Evolutionary conservation across 2,888 invertebrate genomes (phyloP).

Genomic region (Eristalis pertinax): DNA sequence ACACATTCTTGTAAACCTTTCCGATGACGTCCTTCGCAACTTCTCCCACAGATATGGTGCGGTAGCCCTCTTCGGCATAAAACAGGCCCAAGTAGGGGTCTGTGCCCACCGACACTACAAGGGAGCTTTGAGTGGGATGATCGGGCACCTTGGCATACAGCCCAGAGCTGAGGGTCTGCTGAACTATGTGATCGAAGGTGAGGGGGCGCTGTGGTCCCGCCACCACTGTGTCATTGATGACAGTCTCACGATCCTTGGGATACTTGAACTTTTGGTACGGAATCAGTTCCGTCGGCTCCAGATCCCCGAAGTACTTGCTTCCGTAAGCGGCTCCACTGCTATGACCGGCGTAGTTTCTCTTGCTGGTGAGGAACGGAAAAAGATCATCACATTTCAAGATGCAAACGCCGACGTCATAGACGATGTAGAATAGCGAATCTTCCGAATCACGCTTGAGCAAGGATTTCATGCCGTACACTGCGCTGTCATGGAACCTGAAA

Average conservation of each 20-base stretch:
- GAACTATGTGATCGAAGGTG: constrained; percentile 93
- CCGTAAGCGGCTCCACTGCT: constrained; percentile 29
- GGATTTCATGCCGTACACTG: constrained; percentile 90
- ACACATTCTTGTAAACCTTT: constrained; percentile 88
- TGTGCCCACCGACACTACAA: constrained; percentile 89
- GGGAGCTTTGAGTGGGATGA: constrained; percentile 88
- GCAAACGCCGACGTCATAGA: constrained; percentile 87
- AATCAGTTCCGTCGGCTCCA: constrained; percentile 81
- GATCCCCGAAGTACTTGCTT: constrained; percentile 55
- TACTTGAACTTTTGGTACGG: constrained; percentile 94
- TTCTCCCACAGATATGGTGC: constrained; percentile 91
- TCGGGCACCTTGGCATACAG: constrained; percentile 84
- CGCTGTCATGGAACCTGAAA: constrained; percentile 87
- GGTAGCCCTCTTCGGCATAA: constrained; percentile 93
- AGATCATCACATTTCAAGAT: constrained; percentile 87
- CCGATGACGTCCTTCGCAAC: constrained; percentile 92
- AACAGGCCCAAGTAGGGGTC: constrained; percentile 94
- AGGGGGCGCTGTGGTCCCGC: constrained; percentile 85
- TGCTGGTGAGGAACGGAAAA: constrained; percentile 88
- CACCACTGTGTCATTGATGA: constrained; percentile 89
- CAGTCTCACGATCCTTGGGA: constrained; percentile 86
- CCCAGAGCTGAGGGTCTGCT: constrained; percentile 78
- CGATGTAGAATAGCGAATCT: constrained; percentile 79
- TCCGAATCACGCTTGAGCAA: constrained; percentile 81
- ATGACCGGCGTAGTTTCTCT: constrained; percentile 82